Evolutionary conservation across 1,140 invertebrate species (phyloP).

Genomic region (Dinothrombium tinctorium): DNA sequence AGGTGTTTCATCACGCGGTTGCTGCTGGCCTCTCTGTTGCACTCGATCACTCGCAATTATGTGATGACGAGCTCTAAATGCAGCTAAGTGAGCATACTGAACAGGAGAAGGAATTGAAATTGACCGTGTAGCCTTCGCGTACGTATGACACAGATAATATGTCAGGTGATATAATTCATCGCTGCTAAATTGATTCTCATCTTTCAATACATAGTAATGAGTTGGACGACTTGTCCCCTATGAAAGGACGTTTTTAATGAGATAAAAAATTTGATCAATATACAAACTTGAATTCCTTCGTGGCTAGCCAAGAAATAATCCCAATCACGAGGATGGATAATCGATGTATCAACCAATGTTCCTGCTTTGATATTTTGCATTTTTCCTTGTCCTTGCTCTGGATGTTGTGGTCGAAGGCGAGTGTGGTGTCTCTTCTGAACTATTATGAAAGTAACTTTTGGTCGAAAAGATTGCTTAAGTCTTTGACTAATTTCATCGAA

Average conservation of each 20-base stretch:
- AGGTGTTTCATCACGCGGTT: too few relatives aligned
- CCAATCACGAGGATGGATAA: conserved; percentile 45
- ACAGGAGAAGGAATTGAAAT: conserved; percentile 81
- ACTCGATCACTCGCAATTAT: neutral
- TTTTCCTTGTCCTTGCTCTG: conserved; percentile 16
- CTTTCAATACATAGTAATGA: conserved; percentile 59
- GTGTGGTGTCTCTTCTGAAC: too few relatives aligned
- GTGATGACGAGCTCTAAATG: conserved; percentile 33
- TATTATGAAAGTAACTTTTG: too few relatives aligned
- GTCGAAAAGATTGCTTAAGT: too few relatives aligned
- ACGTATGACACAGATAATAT: conserved; percentile 68
- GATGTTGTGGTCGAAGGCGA: too few relatives aligned
- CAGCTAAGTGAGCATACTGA: conserved; percentile 81
- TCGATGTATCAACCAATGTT: conserved; percentile 50
- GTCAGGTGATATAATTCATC: conserved; percentile 58
- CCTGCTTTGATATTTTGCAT: conserved; percentile 50
- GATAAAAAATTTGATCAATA: neutral
- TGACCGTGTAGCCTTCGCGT: conserved; percentile 54
- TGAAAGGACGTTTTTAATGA: conserved; percentile 32
- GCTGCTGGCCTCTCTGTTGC: neutral
- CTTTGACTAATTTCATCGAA: too few relatives aligned
- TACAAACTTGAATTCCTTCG: conserved; percentile 11
- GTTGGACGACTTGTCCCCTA: conserved; percentile 64
- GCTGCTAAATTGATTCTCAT: conserved; percentile 43
- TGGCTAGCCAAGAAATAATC: conserved; percentile 62